Base-by-base conservation (phyloP, 92 coral and sea anemone species). In the Diadumene lineata region DNA sequence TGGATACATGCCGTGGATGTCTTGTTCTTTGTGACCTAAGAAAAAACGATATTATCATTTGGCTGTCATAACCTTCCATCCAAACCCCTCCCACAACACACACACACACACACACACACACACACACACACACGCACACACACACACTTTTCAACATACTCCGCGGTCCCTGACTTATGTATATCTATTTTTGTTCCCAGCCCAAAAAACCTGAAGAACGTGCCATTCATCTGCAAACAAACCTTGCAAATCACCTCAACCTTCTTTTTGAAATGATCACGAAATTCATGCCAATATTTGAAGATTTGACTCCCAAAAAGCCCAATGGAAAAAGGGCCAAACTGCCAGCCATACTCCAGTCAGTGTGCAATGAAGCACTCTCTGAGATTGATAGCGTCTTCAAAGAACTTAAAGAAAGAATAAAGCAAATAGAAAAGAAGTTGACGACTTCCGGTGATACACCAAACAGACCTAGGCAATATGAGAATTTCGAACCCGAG, bases 151-250 rank as follows among this genome's bases (percentile, higher is more conserved):
- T n/a, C n/a, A n/a, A n/a, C n/a, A n/a, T n/a, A n/a, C n/a, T n/a
- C n/a, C n/a, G n/a, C n/a, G n/a, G n/a, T n/a, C n/a, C n/a, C n/a
- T n/a, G n/a, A n/a, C n/a, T n/a, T n/a, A n/a, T 11, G 16, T 21
- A 1, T 10, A 24, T 10, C 27, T 60, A 38, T 60, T 29, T 27
- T 16, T 16, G 10, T 53, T 53, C 58, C 19, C 58, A 76, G 81
- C 19, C 55, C 30, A 76, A 60, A 71, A 75, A 64, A 21, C 43
- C 15, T 34, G 31, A 64, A 10, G 81, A 64, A 53, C 60, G 81
- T 46, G 30, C 64, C 31, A 29, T 19, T 25, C 81, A 76, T 30
- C 50, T 64, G 7, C 6, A 66, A n/a, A 26, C 21, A 66, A 62
- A 50, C 50, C 44, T 29, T 15, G 64, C 18, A 17, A 9, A 50